Evolutionary conservation across 92 coral and sea anemone species (phyloP).

Genomic region (Phenganax subtilis): DNA sequence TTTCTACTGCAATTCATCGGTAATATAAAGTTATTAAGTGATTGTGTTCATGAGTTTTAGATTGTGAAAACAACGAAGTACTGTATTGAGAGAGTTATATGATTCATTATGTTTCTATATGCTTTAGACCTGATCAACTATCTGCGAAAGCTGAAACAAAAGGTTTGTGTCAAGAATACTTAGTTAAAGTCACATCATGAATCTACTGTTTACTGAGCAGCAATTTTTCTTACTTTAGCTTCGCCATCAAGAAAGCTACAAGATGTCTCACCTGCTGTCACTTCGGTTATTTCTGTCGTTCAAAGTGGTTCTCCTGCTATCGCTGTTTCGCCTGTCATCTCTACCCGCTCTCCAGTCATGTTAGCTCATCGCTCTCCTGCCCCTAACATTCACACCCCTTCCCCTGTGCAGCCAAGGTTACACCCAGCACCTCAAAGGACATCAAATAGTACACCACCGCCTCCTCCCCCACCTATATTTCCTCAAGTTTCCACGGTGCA

Average conservation of each 20-base stretch:
- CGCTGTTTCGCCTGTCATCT: constrained; percentile 63
- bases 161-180: neutral
- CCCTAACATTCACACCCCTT: constrained; percentile 40
- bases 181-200: neutral
- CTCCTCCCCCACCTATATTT: constrained; percentile 50
- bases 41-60: neutral
- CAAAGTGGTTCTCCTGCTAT: constrained; percentile 61
- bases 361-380: constrained; percentile 67
- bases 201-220: neutral
- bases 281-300: constrained; percentile 78
- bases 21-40: neutral
- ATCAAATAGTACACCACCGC: constrained; percentile 52
- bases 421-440: constrained; percentile 47
- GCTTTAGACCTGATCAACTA: constrained; percentile 28
- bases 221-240: constrained; percentile 42
- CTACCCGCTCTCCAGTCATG: constrained; percentile 30
- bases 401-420: constrained; percentile 57
- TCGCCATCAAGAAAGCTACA: constrained; percentile 91
- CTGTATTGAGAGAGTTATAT: neutral
- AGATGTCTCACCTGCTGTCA: constrained; percentile 96
- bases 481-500: constrained; percentile 54
- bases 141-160: constrained; percentile 27
- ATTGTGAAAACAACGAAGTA: neutral
- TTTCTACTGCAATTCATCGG: constrained; percentile 83
- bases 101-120: neutral